phyloP scores from a whole-genome alignment of 2,888 invertebrate species.

The Cataglyphis cursor region DNA sequence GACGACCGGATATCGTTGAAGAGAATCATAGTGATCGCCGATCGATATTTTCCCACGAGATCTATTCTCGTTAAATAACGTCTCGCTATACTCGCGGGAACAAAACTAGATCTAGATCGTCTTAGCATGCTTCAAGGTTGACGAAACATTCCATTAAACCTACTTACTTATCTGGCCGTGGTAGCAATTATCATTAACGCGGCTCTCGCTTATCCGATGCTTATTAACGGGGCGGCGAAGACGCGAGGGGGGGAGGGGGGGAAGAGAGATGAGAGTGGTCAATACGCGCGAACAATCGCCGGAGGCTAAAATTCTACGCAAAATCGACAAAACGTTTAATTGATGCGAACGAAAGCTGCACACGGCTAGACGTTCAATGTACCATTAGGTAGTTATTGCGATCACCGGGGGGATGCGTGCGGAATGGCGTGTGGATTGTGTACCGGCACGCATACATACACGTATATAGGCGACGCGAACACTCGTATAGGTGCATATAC shows the following conservation, averaged over 20 bases:
- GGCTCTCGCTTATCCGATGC: constrained; percentile 21
- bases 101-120: constrained; percentile 35
- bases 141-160: constrained; percentile 50
- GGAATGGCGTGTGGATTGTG: constrained; percentile 54
- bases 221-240: constrained; percentile 21
- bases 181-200: constrained; percentile 42
- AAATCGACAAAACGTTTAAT: constrained; percentile 56
- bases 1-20: constrained; percentile 23
- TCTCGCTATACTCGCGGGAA: not conserved
- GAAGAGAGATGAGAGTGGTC: not conserved
- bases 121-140: constrained; percentile 32
- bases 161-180: not conserved
- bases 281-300: constrained; percentile 18
- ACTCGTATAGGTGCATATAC: constrained; percentile 54
- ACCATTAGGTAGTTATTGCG: constrained; percentile 83
- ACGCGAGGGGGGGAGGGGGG: not conserved
- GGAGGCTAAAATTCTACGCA: constrained; percentile 26
- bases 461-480: constrained; percentile 46
- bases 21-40: constrained; percentile 44
- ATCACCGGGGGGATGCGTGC: constrained; percentile 67
- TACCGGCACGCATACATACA: constrained; percentile 59
- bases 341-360: constrained; percentile 67
- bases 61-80: constrained; percentile 28
- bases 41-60: constrained; percentile 45
- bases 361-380: constrained; percentile 74